phyloP scores from a whole-genome alignment of 2,797 vertebrate species.

The Clarias platycephalus region DNA sequence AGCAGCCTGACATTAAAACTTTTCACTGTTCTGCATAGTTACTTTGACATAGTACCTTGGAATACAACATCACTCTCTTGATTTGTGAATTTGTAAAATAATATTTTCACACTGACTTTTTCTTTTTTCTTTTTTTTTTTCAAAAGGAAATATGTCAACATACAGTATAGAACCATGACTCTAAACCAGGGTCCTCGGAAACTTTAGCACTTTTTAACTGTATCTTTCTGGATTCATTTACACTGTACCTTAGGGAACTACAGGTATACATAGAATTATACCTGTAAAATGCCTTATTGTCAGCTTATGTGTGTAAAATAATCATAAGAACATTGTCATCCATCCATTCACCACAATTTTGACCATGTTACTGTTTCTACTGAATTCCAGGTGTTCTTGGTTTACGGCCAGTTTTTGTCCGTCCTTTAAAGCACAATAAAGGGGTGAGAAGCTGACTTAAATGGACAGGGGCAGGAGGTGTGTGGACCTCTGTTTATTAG shows the following conservation, averaged over 20 bases:
- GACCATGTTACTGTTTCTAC: conserved; percentile 60
- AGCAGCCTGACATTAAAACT: neutral
- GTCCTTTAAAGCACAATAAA: conserved; percentile 75
- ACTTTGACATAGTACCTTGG: neutral
- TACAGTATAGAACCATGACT: neutral
- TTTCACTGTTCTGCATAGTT: neutral
- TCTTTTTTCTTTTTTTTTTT: neutral
- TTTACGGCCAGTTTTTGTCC: conserved; percentile 72
- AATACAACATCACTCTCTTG: neutral
- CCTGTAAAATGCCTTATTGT: conserved; percentile 4
- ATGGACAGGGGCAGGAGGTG: conserved; percentile 51
- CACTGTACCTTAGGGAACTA: neutral
- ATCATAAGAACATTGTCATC: neutral
- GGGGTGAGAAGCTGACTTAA: conserved; percentile 53
- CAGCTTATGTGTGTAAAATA: neutral
- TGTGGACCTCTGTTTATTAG: conserved; percentile 76
- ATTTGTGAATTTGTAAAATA: neutral
- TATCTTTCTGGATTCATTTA: neutral
- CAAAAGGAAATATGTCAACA: neutral
- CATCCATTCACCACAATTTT: conserved; percentile 19
- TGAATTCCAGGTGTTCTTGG: conserved; percentile 77
- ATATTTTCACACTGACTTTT: neutral
- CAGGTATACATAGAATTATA: neutral
- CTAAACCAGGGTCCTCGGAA: neutral
- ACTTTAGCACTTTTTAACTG: neutral